phyloP scores from a whole-genome alignment of 1,140 invertebrate genomes.

The Nephotettix cincticeps region DNA sequence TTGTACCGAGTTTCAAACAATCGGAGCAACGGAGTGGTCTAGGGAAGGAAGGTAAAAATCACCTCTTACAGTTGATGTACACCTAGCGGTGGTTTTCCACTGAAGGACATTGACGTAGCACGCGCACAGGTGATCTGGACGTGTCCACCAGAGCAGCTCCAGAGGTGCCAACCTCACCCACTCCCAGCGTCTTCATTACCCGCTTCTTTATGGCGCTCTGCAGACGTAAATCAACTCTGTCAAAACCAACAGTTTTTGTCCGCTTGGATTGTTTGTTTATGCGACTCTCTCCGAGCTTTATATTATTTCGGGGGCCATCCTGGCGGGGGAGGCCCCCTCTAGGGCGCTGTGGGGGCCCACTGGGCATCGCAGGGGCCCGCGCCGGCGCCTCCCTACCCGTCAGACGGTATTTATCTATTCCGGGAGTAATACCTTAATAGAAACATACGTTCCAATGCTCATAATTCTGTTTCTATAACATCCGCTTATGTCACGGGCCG shows the following conservation, averaged over 20 bases:
- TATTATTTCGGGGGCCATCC: conserved; percentile 10
- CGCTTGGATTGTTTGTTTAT: conserved; percentile 24
- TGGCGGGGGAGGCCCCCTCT: not conserved
- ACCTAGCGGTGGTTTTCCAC: no score
- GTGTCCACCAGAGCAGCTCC: no score
- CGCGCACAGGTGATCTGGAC: no score
- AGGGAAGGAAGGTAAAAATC: no score
- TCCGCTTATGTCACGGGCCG: conserved; percentile 3
- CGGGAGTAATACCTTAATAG: conserved; percentile 13
- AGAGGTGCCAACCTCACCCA: no score
- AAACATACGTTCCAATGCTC: conserved; percentile 8
- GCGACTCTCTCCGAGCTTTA: conserved; percentile 14
- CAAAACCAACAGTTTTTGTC: conserved; percentile 23
- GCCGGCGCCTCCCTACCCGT: not conserved
- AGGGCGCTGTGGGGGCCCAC: not conserved
- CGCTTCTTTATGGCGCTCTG: not conserved
- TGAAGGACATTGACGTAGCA: no score
- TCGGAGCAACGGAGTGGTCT: no score
- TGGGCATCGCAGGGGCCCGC: not conserved
- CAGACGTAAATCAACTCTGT: not conserved
- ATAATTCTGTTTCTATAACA: conserved; percentile 11
- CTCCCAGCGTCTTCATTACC: conserved; percentile 21
- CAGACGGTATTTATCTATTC: conserved; percentile 7
- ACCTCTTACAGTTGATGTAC: no score
- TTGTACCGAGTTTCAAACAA: no score